Percentiles rank a stretch among this genome's conserved stretches.
Evolutionary conservation across 2,888 invertebrate genomes (phyloP).

Genomic region (Blastobasis adustella): DNA sequence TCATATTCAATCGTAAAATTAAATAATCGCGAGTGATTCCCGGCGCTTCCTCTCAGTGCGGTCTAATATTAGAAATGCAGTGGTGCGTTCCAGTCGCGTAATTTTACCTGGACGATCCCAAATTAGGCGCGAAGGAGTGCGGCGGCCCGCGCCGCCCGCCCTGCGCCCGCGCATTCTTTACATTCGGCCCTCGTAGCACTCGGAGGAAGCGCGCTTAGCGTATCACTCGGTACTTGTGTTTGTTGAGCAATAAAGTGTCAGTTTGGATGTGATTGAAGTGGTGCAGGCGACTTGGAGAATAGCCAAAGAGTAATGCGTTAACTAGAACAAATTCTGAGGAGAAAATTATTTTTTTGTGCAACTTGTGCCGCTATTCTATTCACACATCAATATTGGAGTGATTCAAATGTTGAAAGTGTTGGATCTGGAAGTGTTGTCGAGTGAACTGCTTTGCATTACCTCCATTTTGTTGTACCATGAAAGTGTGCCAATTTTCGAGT

Average conservation of each 20-base stretch:
- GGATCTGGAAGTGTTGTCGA: neutral
- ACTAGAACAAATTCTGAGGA: constrained; percentile 32
- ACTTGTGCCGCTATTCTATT: neutral
- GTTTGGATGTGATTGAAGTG: constrained; percentile 55
- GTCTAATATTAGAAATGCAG: constrained; percentile 66
- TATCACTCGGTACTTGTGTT: constrained; percentile 40
- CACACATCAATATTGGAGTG: neutral
- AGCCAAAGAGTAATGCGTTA: constrained; percentile 57
- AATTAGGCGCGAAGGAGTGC: constrained; percentile 71
- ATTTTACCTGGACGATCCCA: constrained; percentile 72
- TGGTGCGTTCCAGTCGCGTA: constrained; percentile 60
- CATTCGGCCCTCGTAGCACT: constrained; percentile 38
- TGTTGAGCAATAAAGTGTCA: constrained; percentile 60
- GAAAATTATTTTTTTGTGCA: constrained; percentile 3
- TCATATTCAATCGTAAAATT: constrained; percentile 15
- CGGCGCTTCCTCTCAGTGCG: constrained; percentile 51
- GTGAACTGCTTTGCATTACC: too few species aligned
- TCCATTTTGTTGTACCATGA: neutral
- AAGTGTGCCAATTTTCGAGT: constrained; percentile 28
- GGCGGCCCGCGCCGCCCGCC: constrained; percentile 51
- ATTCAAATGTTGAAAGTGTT: neutral
- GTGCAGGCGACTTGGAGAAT: constrained; percentile 65
- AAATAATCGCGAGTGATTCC: constrained; percentile 54
- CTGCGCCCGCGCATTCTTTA: constrained; percentile 43
- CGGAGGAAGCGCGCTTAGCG: constrained; percentile 47